Evolutionary conservation across 2,113 vertebrate species (phyloP).

Genomic region (Halcyon senegalensis): DNA sequence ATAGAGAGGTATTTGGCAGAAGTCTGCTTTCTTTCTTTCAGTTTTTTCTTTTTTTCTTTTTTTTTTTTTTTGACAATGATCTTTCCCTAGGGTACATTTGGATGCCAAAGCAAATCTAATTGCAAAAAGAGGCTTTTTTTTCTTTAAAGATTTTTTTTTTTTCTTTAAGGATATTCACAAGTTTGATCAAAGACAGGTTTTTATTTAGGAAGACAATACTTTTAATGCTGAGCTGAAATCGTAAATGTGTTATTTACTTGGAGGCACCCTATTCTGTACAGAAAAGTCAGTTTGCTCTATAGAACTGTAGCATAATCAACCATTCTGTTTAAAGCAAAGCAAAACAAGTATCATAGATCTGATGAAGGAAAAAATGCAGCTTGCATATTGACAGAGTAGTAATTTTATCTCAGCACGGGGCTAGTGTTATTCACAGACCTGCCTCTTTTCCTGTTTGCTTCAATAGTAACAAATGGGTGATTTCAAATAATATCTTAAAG

Average conservation of each 20-base stretch:
- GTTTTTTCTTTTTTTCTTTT: not conserved
- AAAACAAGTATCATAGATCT: not conserved
- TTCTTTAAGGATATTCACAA: not conserved
- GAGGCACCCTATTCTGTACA: not conserved
- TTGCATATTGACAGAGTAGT: not conserved
- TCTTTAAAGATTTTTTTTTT: not conserved
- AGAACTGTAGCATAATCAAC: not conserved
- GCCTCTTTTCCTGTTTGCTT: not conserved
- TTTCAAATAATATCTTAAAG: not conserved
- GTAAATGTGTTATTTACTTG: not conserved
- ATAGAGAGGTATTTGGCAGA: not conserved
- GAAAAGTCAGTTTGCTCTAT: not conserved
- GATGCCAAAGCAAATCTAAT: not conserved
- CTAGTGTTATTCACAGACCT: not conserved
- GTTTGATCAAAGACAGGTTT: not conserved
- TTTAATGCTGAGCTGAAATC: not conserved
- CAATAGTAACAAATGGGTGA: not conserved
- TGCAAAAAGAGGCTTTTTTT: not conserved
- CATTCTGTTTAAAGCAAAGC: not conserved
- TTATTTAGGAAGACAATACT: not conserved
- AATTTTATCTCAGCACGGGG: not conserved
- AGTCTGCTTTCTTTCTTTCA: not conserved
- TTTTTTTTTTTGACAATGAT: not conserved
- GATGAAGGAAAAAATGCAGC: not conserved
- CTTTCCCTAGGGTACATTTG: not conserved